Base-by-base conservation (phyloP, 2,888 invertebrate species). In the Drosophila pegasa region DNA sequence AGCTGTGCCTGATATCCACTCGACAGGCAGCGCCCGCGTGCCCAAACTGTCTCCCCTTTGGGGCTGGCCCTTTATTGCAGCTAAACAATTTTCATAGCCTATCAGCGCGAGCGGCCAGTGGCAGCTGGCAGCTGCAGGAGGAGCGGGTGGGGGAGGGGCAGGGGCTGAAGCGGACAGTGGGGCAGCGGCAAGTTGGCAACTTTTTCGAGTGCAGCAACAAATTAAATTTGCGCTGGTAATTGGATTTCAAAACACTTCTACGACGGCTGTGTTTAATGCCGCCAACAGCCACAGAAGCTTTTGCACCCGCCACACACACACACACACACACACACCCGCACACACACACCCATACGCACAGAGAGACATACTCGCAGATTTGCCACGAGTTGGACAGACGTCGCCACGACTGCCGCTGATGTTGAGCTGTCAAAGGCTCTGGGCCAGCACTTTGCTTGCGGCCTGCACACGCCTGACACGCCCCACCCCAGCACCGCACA, bases 171-270 rank as follows among this genome's bases (percentile, higher is more conserved):
- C 2, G 2, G 50, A 27, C 16, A 12, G 25, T 4, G 47, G 40
- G 55, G 33, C 62, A 54, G 72, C 78, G 74, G 61, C 80, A 78
- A 88, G 83, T 87, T 82, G 83, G 74, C 71, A 83, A 83, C 83
- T 83, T 83, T 86, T 88, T 85, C 89, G 84, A 88, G 89, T 85
- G 89, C 85, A 87, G 85, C 85, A 85, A 85, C 85, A 85, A 85
- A 85, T 85, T 85, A 85, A 85, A 85, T 85, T 85, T 85, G 79
- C 87, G 87, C 87, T 85, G 79, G 85, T 85, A 85, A 85, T 85
- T 85, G 85, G 85, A 85, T 85, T 85, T 85, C 76, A 88, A 88
- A 88, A 85, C 87, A 88, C 85, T 88, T 88, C 78, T 68, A 69
- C 68, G 72, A 75, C 75, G 88, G 78, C 80, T 82, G 83, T 82